Evolutionary conservation across 1,140 invertebrate species (phyloP), one percentile per base, ranked within the genome.

Genomic region (Linepithema humile): DNA sequence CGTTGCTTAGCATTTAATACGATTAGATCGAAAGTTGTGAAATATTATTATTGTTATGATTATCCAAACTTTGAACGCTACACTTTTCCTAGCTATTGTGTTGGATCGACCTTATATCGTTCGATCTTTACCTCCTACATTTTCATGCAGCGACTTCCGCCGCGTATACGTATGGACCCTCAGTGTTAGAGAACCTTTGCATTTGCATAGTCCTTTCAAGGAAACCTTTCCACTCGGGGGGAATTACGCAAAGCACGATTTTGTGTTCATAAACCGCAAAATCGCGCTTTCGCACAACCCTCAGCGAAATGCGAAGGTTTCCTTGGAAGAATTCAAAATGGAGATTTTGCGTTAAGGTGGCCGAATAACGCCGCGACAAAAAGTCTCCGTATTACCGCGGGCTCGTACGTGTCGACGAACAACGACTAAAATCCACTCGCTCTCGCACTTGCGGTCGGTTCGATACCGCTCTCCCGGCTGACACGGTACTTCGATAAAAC

Each of bases 401-500:
- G 70, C 75, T 78, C 75, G 45, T 67, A 78, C 45, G 74, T 50
- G 48, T 80, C 75, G 75, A 69, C 45, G 75, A 10, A 32, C 62
- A 43, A 38, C 75, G 43, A 70, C 75, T 80, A 80, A 80, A 80
- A 80, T 70, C 75, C 26, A 43, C 69, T 72, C 48, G 70, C 48
- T 67, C 23, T 48, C n/a, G 45, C 67, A 55, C 64, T 70, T 69
- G 75, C 75, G 75, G 48, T 80, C 64, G 75, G 75, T 20, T 26
- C 75, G 50, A 70, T 43, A 67, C 32, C 74, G 12, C 64, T 70
- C 38, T 69, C 50, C 23, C 48, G 35, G 35, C 64, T 64, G 75
- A 70, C 75, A 80, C 50, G 64, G 48, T 67, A 80, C 75, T 80
- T 80, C 64, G 75, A 80, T 80, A 80, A 80, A 80, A 23, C 64